Evolutionary conservation across 1,140 invertebrate species (phyloP), one percentile per base, ranked within the genome.

Genomic region (Zaprionus africanus): DNA sequence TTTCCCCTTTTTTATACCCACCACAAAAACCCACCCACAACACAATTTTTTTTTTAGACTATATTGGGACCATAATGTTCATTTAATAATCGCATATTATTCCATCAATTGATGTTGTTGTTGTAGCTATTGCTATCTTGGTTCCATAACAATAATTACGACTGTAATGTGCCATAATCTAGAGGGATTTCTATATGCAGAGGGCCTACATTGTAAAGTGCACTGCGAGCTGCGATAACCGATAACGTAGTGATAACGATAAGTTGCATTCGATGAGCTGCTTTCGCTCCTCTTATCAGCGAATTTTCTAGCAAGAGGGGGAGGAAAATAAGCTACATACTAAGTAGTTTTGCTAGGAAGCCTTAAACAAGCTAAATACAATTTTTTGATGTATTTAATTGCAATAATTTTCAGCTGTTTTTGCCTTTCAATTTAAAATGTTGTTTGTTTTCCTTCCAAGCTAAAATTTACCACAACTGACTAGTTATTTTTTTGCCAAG

Each of bases 11-110:
- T 53, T 63, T 57, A 57, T 58, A 65, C 46, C 24, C 41, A 19
- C n/a, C n/a, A n/a, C n/a, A n/a, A n/a, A n/a, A n/a, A n/a, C n/a
- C n/a, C n/a, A n/a, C n/a, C n/a, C n/a, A n/a, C n/a, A n/a, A n/a
- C n/a, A n/a, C n/a, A n/a, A n/a, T n/a, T n/a, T n/a, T n/a, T n/a
- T n/a, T n/a, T n/a, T n/a, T n/a, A n/a, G 9, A 26, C 28, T 51
- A 17, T 63, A 53, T 28, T 28, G 36, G 19, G 9, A 34, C 31
- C 11, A 7, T 46, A 38, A 65, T 24, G 13, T 41, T 56, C 51
- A 26, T 64, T 56, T 64, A 43, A 57, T 57, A 56, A 65, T 65
- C 56, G 63, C 63, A 57, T 41, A 56, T 65, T 41, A 56, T 38
- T 53, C 36, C 53, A 65, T 65, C 19, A 43, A 34, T 36, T 56